phyloP scores from a whole-genome alignment of 2,797 vertebrate species.

The Brachymystax lenok region DNA sequence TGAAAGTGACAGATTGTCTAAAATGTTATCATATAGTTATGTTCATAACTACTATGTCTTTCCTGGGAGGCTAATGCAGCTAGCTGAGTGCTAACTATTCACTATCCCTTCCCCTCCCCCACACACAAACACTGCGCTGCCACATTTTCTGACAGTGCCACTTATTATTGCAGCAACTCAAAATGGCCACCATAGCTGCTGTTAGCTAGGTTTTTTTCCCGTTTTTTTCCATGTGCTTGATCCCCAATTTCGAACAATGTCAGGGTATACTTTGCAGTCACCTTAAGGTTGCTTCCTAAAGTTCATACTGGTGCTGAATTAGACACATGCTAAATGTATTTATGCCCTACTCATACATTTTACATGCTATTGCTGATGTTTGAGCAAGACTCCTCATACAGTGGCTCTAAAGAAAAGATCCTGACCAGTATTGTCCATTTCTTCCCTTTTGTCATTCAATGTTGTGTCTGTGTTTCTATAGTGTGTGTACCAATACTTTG shows the following conservation, averaged over 20 bases:
- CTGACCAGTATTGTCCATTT: no score
- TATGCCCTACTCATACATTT: neutral
- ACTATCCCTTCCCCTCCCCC: slow-evolving; percentile 13
- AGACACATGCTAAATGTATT: neutral
- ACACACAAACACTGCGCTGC: slow-evolving; percentile 3
- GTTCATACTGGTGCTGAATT: neutral
- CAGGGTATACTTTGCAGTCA: neutral
- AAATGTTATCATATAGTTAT: neutral
- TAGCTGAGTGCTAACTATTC: neutral
- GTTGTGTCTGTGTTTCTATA: no score
- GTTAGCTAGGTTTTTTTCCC: neutral
- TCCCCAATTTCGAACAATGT: neutral
- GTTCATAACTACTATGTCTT: neutral
- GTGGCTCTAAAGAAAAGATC: neutral
- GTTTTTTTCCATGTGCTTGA: neutral
- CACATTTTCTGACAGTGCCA: neutral
- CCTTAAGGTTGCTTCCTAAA: neutral
- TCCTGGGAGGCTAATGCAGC: neutral
- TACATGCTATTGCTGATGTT: neutral
- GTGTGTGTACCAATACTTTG: no score
- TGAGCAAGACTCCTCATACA: neutral
- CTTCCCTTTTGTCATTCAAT: no score
- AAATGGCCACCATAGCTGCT: slow-evolving; percentile 47
- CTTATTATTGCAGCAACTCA: slow-evolving; percentile 31
- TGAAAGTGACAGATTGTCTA: neutral